Evolutionary conservation across 1,140 invertebrate species (phyloP), one percentile per base, ranked within the genome.

Genomic region (Zophobas atratus): DNA sequence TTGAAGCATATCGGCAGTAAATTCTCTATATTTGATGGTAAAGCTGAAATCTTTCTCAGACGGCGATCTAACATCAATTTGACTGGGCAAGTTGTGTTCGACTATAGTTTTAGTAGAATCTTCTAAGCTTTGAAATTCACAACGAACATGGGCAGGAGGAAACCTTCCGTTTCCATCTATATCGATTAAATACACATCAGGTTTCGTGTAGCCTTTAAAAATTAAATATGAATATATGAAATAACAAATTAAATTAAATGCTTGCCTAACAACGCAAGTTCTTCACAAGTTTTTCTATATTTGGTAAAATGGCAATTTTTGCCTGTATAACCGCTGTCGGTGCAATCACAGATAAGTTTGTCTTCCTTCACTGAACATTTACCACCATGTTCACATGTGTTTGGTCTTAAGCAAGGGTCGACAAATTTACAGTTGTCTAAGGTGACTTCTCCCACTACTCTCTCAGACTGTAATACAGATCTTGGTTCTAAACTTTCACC

Each of bases 261-360:
- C 36, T 79, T 78, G 34, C 93, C 93, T 2, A 97, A 86, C 1
- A 97, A 88, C 6, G 95, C 96, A 55, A 98, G 85, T 84, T 98
- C 96, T 87, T 98, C 96, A 85, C 97, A 98, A 0, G 96, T 97
- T 85, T 95, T 94, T 76, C 95, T 91, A 84, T 95, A 96, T 70
- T 93, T 91, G 5, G 97, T 94, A 84, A 98, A 98, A 85, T 98
- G 96, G 82, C 97, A 98, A 83, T 97, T 97, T 84, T 95, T 95
- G 41, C 97, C 97, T 51, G 94, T 95, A 76, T 94, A 94, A 0
- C 93, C 95, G 2, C 95, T 97, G 63, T 93, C 93, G 8, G 92
- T 93, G 86, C 97, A 98, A 81, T 98, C 94, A 84, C 97, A 98
- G 1, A 92, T 93, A 8, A 97, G 92, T 70, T 92, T 89, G 79